Conservation (phyloP, 2,113 vertebrate species). For the Bolborhynchus lineola region DNA sequence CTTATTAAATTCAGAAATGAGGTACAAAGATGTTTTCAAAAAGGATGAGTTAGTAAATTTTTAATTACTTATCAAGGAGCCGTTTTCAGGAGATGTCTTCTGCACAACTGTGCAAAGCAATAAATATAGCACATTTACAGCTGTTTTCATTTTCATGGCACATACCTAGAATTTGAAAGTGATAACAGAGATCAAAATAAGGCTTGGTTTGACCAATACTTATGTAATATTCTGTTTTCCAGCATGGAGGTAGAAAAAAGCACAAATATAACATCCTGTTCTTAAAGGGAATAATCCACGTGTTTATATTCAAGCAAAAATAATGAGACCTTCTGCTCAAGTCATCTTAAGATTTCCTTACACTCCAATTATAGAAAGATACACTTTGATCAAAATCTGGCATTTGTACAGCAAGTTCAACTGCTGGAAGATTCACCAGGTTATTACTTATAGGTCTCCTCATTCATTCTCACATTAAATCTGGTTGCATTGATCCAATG, state of each 20-base stretch:
- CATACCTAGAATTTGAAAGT: neutral
- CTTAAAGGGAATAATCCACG: neutral
- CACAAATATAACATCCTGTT: neutral
- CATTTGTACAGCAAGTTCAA: neutral
- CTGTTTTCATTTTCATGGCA: neutral
- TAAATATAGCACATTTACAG: neutral
- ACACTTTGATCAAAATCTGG: neutral
- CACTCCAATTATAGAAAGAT: neutral
- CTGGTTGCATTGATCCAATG: neutral
- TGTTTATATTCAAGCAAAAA: constrained; percentile 8
- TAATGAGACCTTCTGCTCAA: neutral
- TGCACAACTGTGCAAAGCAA: neutral
- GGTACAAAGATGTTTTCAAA: constrained; percentile 12
- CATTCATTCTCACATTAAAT: neutral
- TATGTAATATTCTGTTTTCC: neutral
- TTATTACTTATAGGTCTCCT: neutral
- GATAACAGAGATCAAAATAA: neutral
- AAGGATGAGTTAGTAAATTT: neutral
- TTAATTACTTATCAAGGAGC: constrained; percentile 21
- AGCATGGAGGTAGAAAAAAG: neutral
- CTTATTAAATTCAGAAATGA: neutral
- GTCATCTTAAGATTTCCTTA: neutral
- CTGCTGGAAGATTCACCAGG: neutral
- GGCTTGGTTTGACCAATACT: neutral
- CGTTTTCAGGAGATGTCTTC: neutral